Conservation (phyloP, 2,797 vertebrate genomes). For the Eulemur mongoz region DNA sequence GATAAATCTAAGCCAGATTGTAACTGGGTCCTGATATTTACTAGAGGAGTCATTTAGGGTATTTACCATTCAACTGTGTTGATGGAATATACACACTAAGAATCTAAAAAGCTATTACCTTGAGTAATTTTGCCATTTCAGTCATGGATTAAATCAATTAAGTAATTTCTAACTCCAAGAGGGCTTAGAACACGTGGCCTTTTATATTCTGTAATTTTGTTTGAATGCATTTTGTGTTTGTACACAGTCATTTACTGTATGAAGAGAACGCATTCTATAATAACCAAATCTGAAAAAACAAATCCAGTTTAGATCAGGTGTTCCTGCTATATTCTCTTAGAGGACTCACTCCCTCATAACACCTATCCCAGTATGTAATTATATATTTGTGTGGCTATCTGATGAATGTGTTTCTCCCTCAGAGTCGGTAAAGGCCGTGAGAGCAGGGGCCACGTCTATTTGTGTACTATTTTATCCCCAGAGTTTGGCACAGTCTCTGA, state of each 20-base stretch:
- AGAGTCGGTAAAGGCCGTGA: not conserved
- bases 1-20: not conserved
- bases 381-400: not conserved
- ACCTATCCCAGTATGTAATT: not conserved
- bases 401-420: not conserved
- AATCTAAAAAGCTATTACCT: not conserved
- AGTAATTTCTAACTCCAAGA: not conserved
- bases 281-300: not conserved
- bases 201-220: not conserved
- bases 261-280: not conserved
- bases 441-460: not conserved
- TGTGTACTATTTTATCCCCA: not conserved
- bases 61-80: not conserved
- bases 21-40: not conserved
- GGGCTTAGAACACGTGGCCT: not conserved
- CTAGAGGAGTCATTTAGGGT: not conserved
- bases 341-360: not conserved
- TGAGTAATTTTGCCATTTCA: conserved; percentile 22
- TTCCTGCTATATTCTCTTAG: not conserved
- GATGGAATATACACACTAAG: not conserved
- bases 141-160: not conserved
- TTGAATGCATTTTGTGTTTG: conserved; percentile 4
- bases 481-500: not conserved
- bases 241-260: not conserved
- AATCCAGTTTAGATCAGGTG: not conserved